Conservation (phyloP, 2,113 vertebrate species). For the Neotragus moschatus region DNA sequence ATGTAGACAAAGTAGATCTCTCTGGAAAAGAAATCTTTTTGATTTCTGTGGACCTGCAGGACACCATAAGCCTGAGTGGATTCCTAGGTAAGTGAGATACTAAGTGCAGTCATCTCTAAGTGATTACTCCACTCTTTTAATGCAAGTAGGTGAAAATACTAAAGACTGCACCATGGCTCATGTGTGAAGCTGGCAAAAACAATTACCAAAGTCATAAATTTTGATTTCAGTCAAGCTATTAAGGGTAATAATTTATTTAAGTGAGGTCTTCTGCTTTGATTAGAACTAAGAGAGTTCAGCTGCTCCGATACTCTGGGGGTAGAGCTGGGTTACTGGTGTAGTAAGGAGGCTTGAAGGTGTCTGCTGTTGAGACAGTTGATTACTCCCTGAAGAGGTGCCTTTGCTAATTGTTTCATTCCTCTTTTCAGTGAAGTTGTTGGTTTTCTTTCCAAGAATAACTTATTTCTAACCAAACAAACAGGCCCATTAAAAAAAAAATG, state of each 20-base stretch:
- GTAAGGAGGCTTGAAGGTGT: background rate
- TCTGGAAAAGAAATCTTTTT: background rate
- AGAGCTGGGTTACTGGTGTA: background rate
- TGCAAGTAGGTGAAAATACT: background rate
- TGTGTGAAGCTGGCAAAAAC: background rate
- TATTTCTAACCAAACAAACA: background rate
- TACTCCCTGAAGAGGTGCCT: background rate
- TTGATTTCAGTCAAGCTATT: slow-evolving; percentile 14
- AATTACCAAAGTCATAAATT: slow-evolving; percentile 18
- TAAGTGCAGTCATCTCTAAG: background rate
- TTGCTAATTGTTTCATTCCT: background rate
- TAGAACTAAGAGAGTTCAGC: background rate
- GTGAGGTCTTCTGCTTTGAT: slow-evolving; percentile 10
- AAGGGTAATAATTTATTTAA: slow-evolving; percentile 15
- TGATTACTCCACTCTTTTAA: background rate
- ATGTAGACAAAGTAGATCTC: background rate
- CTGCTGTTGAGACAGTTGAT: background rate
- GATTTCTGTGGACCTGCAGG: background rate
- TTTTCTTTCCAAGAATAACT: slow-evolving; percentile 21
- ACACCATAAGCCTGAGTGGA: background rate
- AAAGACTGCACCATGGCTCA: background rate
- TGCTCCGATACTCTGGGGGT: background rate
- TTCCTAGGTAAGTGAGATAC: background rate
- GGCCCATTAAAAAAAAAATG: background rate
- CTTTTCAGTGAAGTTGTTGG: background rate